phyloP scores from a whole-genome alignment of 2,888 invertebrate species.

The Hemistola chrysoprasaria region DNA sequence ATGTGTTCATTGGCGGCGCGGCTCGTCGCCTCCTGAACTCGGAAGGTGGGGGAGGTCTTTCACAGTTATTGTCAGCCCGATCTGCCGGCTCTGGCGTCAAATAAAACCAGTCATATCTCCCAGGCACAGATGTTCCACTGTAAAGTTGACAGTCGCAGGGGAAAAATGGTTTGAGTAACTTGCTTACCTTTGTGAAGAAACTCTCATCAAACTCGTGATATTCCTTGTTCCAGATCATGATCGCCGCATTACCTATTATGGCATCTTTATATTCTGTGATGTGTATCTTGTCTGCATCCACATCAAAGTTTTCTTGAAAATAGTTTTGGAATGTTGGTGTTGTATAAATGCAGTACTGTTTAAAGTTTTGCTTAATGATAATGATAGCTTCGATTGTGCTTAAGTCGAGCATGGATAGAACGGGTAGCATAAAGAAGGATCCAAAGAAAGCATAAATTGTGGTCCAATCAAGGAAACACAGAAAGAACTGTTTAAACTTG shows the following conservation, averaged over 20 bases:
- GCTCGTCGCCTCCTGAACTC: conserved; percentile 36
- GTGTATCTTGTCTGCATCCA: conserved; percentile 31
- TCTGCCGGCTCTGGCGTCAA: conserved; percentile 29
- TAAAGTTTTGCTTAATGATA: conserved; percentile 33
- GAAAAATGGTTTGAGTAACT: conserved; percentile 45
- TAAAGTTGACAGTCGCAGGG: conserved; percentile 36
- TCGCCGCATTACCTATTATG: conserved; percentile 41
- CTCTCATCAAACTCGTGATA: conserved; percentile 46
- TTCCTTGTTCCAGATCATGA: conserved; percentile 57
- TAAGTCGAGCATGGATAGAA: conserved; percentile 34
- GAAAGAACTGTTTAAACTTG: conserved; percentile 37
- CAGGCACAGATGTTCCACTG: conserved; percentile 24
- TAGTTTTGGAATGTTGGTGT: conserved; percentile 42
- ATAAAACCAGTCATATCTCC: conserved; percentile 46
- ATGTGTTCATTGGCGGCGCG: conserved; percentile 33
- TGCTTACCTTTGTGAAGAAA: conserved; percentile 51
- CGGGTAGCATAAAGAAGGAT: conserved; percentile 29
- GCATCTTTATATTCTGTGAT: conserved; percentile 27
- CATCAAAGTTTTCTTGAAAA: conserved; percentile 44
- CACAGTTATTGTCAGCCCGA: conserved; percentile 13
- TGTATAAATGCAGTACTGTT: conserved; percentile 39
- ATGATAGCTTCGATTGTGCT: conserved; percentile 48
- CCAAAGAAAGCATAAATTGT: conserved; percentile 31
- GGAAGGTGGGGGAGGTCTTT: conserved; percentile 7
- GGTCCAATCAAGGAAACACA: conserved; percentile 45